Evolutionary conservation across 1,140 invertebrate genomes (phyloP).

Genomic region (Drosophila seguyi): DNA sequence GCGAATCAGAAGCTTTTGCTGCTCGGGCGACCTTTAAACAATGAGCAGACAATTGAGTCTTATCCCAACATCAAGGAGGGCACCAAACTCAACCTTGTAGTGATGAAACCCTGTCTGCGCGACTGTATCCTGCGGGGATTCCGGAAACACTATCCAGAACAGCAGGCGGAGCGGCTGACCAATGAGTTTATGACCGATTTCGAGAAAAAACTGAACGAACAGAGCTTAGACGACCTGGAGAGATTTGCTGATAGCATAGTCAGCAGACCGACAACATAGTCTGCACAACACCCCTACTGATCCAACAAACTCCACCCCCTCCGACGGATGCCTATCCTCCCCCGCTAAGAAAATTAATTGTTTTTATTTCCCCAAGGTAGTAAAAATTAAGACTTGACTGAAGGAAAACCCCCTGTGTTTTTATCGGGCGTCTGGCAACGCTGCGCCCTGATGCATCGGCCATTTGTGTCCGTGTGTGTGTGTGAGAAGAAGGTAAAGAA

Average conservation of each 20-base stretch:
- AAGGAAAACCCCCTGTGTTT: conserved; percentile 7
- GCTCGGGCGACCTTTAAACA: conserved; percentile 85
- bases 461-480: conserved; percentile 23
- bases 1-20: conserved; percentile 86
- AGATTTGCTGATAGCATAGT: conserved; percentile 81
- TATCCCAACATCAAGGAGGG: conserved; percentile 86
- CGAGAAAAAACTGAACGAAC: conserved; percentile 85
- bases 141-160: conserved; percentile 85
- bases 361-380: conserved; percentile 44
- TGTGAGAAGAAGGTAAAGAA: conserved; percentile 30
- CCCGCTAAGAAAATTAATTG: conserved; percentile 34
- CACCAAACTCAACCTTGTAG: conserved; percentile 85
- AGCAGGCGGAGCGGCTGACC: conserved; percentile 84
- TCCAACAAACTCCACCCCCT: neutral
- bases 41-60: conserved; percentile 85
- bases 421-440: conserved; percentile 49
- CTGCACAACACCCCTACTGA: neutral
- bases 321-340: conserved; percentile 8
- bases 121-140: conserved; percentile 85
- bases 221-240: conserved; percentile 86
- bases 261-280: conserved; percentile 23
- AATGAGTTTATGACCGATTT: conserved; percentile 86
- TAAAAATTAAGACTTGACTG: conserved; percentile 53
- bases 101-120: conserved; percentile 86
- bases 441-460: conserved; percentile 38